Conservation (phyloP, 2,888 invertebrate genomes). For the Celastrina argiolus region DNA sequence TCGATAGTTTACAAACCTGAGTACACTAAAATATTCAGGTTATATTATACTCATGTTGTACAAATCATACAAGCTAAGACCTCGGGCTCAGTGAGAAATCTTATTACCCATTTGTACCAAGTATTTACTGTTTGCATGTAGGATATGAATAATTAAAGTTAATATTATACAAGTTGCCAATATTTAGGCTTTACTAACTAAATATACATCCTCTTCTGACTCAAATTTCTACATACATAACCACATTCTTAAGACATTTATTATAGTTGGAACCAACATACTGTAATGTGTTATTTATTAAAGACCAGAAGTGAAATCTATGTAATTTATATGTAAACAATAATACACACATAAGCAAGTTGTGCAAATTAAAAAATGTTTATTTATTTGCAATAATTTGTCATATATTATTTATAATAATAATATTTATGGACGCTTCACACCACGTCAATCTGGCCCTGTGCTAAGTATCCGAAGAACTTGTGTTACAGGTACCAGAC, state of each 20-base stretch:
- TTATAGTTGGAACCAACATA: neutral
- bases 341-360: no score
- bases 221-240: neutral
- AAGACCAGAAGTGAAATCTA: neutral
- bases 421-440: no score
- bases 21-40: neutral
- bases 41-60: neutral
- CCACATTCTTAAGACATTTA: neutral
- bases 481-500: no score
- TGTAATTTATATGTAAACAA: neutral
- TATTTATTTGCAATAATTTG: no score
- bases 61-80: neutral
- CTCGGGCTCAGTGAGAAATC: neutral
- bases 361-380: no score
- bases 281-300: neutral
- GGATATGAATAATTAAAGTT: neutral
- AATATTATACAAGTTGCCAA: conserved; percentile 3
- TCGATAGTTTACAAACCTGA: conserved; percentile 1
- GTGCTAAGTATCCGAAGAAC: no score
- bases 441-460: no score
- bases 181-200: conserved; percentile 2
- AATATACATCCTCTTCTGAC: neutral
- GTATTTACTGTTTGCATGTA: neutral
- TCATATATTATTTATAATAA: no score
- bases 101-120: neutral